These are phyloP conservation scores for Melieria crassipennis DNA, from an alignment of 2,888 invertebrate species.

Conservation along the genomic window DNA sequence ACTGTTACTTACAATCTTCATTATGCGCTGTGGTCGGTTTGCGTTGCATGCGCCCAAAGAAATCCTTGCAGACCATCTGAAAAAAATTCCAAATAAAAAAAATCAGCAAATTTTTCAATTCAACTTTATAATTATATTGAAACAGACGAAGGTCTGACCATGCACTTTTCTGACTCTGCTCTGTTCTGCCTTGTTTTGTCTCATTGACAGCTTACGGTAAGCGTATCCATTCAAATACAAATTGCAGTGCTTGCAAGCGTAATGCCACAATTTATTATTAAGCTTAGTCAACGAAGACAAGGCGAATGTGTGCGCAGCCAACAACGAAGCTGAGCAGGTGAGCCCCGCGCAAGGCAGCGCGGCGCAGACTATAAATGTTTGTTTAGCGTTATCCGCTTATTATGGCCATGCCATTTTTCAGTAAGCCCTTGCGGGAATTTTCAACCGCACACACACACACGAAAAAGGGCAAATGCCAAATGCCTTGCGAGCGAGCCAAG, in stretches of 20 bases:
- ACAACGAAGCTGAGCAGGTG: neutral
- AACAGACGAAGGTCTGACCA: slow-evolving; percentile 27
- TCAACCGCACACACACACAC: slow-evolving; percentile 16
- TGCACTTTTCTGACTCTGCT: too few relatives aligned
- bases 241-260: neutral
- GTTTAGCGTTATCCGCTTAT: slow-evolving; percentile 60
- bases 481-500: too few relatives aligned
- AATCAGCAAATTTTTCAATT: slow-evolving; percentile 42
- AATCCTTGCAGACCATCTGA: slow-evolving; percentile 72
- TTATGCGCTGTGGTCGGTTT: slow-evolving; percentile 50
- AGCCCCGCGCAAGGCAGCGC: neutral
- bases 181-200: too few relatives aligned
- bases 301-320: neutral
- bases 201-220: too few relatives aligned
- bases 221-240: neutral
- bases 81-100: slow-evolving; percentile 38
- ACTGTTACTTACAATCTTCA: slow-evolving; percentile 56
- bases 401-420: slow-evolving; percentile 56
- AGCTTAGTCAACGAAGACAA: neutral
- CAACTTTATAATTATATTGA: slow-evolving; percentile 49
- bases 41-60: slow-evolving; percentile 71
- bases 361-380: slow-evolving; percentile 55
- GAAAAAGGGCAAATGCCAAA: neutral
- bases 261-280: slow-evolving; percentile 8
- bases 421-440: slow-evolving; percentile 63